phyloP scores from a whole-genome alignment of 2,113 vertebrate species.

The Crotalus horridus region DNA sequence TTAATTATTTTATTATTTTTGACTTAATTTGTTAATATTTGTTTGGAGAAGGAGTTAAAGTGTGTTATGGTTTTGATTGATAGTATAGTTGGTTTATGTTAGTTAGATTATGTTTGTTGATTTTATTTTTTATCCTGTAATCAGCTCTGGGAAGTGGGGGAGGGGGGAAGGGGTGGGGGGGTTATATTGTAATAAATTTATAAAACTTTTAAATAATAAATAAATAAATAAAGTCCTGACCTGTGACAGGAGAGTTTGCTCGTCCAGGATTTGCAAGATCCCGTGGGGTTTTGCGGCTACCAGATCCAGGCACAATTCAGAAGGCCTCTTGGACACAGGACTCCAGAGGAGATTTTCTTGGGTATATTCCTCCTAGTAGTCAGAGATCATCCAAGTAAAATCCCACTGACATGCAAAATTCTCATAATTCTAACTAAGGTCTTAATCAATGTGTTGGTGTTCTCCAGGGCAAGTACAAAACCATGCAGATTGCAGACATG shows the following conservation, averaged over 20 bases:
- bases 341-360: constrained; percentile 80
- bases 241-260: constrained; percentile 86
- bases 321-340: constrained; percentile 65
- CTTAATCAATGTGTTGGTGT: background rate
- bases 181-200: too few relatives aligned
- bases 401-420: constrained; percentile 10
- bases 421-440: background rate
- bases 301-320: constrained; percentile 78
- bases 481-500: background rate
- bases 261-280: constrained; percentile 83
- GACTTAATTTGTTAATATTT: too few relatives aligned
- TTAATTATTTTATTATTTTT: too few relatives aligned
- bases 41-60: too few relatives aligned
- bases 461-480: background rate
- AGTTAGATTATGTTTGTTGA: too few relatives aligned
- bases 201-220: too few relatives aligned
- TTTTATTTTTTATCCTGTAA: too few relatives aligned
- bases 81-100: too few relatives aligned
- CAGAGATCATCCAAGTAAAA: constrained; percentile 22
- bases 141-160: too few relatives aligned
- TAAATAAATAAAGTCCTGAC: constrained; percentile 64
- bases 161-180: too few relatives aligned
- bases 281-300: constrained; percentile 80
- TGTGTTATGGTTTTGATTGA: too few relatives aligned
- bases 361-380: constrained; percentile 80